Percentiles rank a stretch among this genome's conserved stretches.
These are phyloP conservation scores for Podarcis lilfordi DNA, from an alignment of 2,797 vertebrate species.

Conservation along the genomic window DNA sequence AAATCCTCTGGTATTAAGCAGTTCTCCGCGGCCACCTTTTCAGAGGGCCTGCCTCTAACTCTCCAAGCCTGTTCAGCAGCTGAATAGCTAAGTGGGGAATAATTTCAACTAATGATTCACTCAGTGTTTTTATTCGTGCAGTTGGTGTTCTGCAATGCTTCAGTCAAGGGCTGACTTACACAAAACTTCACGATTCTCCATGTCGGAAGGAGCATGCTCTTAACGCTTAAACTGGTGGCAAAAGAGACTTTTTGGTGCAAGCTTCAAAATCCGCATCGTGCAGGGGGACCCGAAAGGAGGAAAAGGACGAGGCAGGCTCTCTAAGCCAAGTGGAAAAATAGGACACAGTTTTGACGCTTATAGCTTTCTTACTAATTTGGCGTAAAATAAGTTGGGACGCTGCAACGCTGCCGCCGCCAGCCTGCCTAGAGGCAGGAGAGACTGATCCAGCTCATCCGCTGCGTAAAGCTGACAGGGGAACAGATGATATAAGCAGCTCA, in stretches of 20 bases:
- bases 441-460: background rate
- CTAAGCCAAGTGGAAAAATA: background rate
- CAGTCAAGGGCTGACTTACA: background rate
- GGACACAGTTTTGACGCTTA: background rate
- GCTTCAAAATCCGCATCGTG: background rate
- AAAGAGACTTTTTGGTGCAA: too few species aligned
- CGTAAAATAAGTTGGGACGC: background rate
- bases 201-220: background rate
- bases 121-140: conserved; percentile 11
- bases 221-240: background rate
- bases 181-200: background rate
- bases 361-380: background rate
- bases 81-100: background rate
- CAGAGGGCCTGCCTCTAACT: background rate
- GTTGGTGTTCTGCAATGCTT: background rate
- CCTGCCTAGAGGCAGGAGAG: too few species aligned
- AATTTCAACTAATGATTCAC: conserved; percentile 1
- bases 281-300: background rate
- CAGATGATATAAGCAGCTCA: background rate
- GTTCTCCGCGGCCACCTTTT: background rate
- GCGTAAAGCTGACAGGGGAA: background rate
- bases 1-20: background rate
- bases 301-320: background rate
- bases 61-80: background rate
- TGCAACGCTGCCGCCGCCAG: background rate